Percentiles rank a stretch among this genome's conserved stretches.
Conservation (phyloP, 1,140 invertebrate species). For the Hormaphis cornu region DNA sequence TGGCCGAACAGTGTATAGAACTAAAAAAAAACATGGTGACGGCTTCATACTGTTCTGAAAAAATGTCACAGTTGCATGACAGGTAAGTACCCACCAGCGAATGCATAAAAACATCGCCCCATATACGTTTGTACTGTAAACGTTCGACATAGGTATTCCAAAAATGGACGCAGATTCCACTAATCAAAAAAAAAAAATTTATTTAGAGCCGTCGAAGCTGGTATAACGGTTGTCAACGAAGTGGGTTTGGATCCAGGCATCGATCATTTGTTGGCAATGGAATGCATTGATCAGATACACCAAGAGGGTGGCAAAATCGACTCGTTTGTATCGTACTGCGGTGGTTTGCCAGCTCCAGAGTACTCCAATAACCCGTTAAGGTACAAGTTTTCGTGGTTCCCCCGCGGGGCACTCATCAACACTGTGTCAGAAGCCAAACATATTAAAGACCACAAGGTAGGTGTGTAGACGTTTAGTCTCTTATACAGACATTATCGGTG, state of each 20-base stretch:
- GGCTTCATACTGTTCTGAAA: constrained; percentile 82
- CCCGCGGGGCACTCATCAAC: constrained; percentile 80
- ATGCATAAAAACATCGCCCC: not conserved
- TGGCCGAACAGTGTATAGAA: constrained; percentile 79
- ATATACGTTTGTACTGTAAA: not conserved
- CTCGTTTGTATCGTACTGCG: constrained; percentile 94
- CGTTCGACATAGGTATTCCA: not conserved
- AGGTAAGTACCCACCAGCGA: constrained; percentile 48
- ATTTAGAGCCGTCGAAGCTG: constrained; percentile 40
- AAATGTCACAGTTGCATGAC: constrained; percentile 69
- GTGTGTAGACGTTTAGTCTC: no score
- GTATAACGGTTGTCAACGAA: constrained; percentile 50
- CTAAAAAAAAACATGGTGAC: constrained; percentile 88
- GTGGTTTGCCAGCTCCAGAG: constrained; percentile 91
- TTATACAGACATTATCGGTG: no score
- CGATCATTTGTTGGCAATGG: constrained; percentile 93
- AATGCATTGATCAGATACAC: constrained; percentile 88
- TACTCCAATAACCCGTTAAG: constrained; percentile 85
- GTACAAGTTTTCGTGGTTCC: constrained; percentile 98
- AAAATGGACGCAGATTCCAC: not conserved
- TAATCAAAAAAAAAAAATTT: not conserved
- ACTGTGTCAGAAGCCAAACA: constrained; percentile 82
- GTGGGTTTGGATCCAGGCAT: constrained; percentile 96
- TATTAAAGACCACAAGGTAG: constrained; percentile 68
- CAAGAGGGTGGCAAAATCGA: constrained; percentile 72